Percentiles rank a stretch among this genome's conserved stretches.
Evolutionary conservation across 1,140 invertebrate species (phyloP).

Genomic region (Radopholus similis): DNA sequence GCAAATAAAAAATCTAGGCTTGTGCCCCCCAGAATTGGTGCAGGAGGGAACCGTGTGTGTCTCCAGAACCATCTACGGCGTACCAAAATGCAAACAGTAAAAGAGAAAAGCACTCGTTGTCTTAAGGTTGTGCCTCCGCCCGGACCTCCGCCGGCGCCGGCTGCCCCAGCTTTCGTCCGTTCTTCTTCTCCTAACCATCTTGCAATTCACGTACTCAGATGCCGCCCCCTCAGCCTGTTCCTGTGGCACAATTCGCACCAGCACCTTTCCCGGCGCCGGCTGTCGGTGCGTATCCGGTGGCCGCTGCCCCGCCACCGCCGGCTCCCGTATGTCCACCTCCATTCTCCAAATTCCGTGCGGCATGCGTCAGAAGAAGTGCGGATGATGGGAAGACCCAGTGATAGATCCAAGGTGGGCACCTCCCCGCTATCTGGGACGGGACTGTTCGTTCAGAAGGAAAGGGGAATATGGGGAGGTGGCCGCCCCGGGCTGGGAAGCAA

Average conservation of each 20-base stretch:
- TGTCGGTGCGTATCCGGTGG: slow-evolving; percentile 3
- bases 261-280: neutral
- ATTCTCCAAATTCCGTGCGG: slow-evolving; percentile 3
- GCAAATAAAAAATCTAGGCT: neutral
- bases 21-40: slow-evolving; percentile 50
- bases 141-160: slow-evolving; percentile 1
- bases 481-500: neutral
- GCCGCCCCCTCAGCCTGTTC: slow-evolving; percentile 1
- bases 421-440: neutral
- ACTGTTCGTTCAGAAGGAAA: neutral
- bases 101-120: neutral
- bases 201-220: too few species aligned
- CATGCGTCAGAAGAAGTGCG: slow-evolving; percentile 14
- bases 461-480: neutral
- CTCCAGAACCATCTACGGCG: slow-evolving; percentile 47
- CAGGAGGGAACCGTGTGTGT: slow-evolving; percentile 53
- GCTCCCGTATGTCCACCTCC: slow-evolving; percentile 10
- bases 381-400: slow-evolving; percentile 2
- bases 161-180: neutral
- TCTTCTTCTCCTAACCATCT: too few species aligned
- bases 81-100: slow-evolving; percentile 5
- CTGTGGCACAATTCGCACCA: slow-evolving; percentile 5
- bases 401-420: slow-evolving; percentile 6
- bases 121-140: neutral
- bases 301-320: slow-evolving; percentile 21